A percentile compares a stretch with the other conserved stretches of the same genome.
Conservation (phyloP, 1,140 invertebrate species). For the Bactericera cockerelli region DNA sequence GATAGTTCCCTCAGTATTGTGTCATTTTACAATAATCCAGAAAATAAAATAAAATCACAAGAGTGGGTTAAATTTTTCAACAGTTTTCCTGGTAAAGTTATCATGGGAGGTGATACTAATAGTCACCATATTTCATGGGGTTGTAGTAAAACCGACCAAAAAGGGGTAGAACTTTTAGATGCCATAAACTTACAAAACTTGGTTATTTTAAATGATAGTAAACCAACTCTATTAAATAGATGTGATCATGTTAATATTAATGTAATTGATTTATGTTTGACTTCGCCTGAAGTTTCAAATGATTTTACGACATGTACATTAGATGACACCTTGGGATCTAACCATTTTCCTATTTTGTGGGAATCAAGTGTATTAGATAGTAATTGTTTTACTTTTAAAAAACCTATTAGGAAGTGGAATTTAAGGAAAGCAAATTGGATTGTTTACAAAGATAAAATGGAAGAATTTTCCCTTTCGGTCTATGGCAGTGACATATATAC, state of each 20-base stretch:
- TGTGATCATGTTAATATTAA: background rate
- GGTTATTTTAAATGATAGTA: constrained; percentile 2
- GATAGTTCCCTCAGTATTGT: background rate
- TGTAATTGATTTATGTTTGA: background rate
- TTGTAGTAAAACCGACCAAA: background rate
- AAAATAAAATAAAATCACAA: constrained; percentile 4
- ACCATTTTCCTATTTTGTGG: background rate
- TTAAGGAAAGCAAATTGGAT: no score
- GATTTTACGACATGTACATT: background rate
- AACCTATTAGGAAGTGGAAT: no score
- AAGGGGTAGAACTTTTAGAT: background rate
- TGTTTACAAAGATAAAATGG: no score
- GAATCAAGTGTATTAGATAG: background rate
- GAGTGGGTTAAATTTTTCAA: constrained; percentile 4
- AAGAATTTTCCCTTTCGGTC: no score
- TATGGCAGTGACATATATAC: background rate
- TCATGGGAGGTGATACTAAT: background rate
- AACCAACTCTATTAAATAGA: background rate
- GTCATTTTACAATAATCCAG: background rate
- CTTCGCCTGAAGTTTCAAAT: background rate
- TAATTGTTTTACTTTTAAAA: no score
- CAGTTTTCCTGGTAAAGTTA: background rate
- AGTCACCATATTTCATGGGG: background rate
- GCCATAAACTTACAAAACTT: background rate
- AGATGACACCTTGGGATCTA: background rate